These are phyloP conservation scores for Amphiura filiformis DNA, from an alignment of 35 echinoderm and acorn worm species.

Conservation along the genomic window DNA sequence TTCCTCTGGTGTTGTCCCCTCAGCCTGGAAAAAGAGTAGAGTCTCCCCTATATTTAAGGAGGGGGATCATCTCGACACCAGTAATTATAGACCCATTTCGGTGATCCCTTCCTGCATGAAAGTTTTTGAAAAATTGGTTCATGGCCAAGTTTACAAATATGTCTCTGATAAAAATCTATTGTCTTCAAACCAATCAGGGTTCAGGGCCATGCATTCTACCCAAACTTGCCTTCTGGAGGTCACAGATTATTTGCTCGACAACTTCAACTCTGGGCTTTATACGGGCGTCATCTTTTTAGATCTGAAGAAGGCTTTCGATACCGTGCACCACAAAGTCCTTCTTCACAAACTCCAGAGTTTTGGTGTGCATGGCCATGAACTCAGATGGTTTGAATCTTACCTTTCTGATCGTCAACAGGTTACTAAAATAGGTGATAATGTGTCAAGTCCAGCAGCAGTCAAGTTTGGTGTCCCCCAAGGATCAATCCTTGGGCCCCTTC, in stretches of 20 bases:
- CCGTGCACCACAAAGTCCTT: slow-evolving; percentile 12
- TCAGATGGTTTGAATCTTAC: slow-evolving; percentile 20
- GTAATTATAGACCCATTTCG: slow-evolving; percentile 20
- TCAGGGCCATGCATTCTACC: not conserved
- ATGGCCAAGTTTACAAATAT: not conserved
- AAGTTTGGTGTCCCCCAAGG: slow-evolving; percentile 12
- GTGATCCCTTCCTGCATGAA: not conserved
- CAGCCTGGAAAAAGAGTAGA: not conserved
- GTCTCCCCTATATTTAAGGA: slow-evolving; percentile 17
- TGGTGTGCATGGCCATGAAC: slow-evolving; percentile 19
- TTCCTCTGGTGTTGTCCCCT: slow-evolving; percentile 10
- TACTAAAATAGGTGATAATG: not conserved
- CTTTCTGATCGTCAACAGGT: not conserved
- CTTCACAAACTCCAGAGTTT: slow-evolving; percentile 5
- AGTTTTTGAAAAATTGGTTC: slow-evolving; percentile 15
- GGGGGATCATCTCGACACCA: not conserved
- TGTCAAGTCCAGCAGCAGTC: not conserved
- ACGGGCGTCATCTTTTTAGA: slow-evolving; percentile 13
- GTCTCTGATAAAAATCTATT: not conserved
- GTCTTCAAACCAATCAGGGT: not conserved
- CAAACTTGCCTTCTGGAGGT: slow-evolving; percentile 9
- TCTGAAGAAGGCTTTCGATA: slow-evolving; percentile 23
- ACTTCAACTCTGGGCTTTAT: not conserved
- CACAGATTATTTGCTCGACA: not conserved
- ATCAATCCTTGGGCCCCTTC: not conserved